Base-by-base conservation (phyloP, 1,140 invertebrate genomes). In the Bombus haemorrhoidalis region DNA sequence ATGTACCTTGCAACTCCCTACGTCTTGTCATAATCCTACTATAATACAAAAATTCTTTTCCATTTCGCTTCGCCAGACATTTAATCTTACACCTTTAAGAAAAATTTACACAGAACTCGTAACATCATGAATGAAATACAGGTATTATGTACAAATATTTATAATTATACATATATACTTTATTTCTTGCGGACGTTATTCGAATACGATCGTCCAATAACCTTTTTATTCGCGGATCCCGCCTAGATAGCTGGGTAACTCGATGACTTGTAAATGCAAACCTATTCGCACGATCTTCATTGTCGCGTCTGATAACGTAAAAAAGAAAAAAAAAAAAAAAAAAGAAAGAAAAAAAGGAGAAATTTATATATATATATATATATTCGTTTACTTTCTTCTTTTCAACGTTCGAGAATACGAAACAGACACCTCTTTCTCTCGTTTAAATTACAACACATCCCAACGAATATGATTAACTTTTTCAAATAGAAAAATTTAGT, bases 81-180 rank as follows among this genome's bases (percentile, higher is more conserved):
- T 87, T 85, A 88, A 92, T 89, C 87, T 92, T 92, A 92, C 90
- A 86, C 88, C 82, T 90, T 91, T 90, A 91, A 91, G 68, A 93
- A 76, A 83, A 95, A 94, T 94, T 84, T 94, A 93, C 92, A 93
- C 91, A 91, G 82, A 91, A 89, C 86, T 89, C 92, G 87, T 93
- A 93, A 94, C 92, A 93, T 92, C 87, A 89, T 93, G 85, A 92
- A 93, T 93, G 91, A 94, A 93, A 94, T 94, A 94, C 93, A 94
- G 88, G 90, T 86, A 91, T 91, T 95, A 95, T 95, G 83, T 95
- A 94, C 93, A 95, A 91, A 86, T 94, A 93, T 93, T 86, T 93
- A 92, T 93, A 92, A 89, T 89, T 87, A 88, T 90, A 91, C 89
- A 90, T 87, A 88, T 85, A 86, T 89, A 89, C 72, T 91, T 90